Evolutionary conservation across 1,140 invertebrate species (phyloP), one percentile per base, ranked within the genome.

Genomic region (Ceratoteleas bidentatus): DNA sequence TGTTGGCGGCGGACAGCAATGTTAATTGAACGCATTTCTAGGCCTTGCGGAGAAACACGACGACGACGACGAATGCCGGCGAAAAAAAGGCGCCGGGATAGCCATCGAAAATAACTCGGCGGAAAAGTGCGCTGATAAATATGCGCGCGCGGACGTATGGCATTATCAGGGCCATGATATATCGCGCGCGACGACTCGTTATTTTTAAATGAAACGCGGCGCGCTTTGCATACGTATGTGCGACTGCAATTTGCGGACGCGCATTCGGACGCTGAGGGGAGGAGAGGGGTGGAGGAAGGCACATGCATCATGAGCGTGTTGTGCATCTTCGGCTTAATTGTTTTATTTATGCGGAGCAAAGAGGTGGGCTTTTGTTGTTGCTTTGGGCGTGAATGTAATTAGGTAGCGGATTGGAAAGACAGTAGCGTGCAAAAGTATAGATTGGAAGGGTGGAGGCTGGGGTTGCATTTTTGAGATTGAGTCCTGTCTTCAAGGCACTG

Each of bases 21-120:
- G 87, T 88, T 88, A 88, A 88, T 88, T 88, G 86, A 88, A 87
- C 81, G 83, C 85, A 77, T 85, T 84, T 84, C 83, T 82, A 85
- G 83, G 75, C 64, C 58, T 69, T 61, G 66, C 70, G 65, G 16
- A 69, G 61, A 16, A 70, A 79, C 24, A 24, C 24, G 24, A 24
- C 24, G 24, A 81, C 61, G 57, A 77, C 57, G 74, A 77, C 74
- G 75, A 78, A 64, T 24, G 64, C 45, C 53, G 62, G 64, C 52
- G 45, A n/a, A 53, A 53, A 34, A 34, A 34, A 43, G n/a, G 65
- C 49, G 34, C 36, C 24, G 13, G 64, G 53, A 47, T 66, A 66
- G 40, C 34, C 40, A 61, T 61, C 45, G 62, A 73, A 73, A 73
- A 73, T 73, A 73, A 56, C 40, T 73, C 33, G 14, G 45, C 13